Base-by-base conservation (phyloP, 2,888 invertebrate species). In the Lathronympha strigana region DNA sequence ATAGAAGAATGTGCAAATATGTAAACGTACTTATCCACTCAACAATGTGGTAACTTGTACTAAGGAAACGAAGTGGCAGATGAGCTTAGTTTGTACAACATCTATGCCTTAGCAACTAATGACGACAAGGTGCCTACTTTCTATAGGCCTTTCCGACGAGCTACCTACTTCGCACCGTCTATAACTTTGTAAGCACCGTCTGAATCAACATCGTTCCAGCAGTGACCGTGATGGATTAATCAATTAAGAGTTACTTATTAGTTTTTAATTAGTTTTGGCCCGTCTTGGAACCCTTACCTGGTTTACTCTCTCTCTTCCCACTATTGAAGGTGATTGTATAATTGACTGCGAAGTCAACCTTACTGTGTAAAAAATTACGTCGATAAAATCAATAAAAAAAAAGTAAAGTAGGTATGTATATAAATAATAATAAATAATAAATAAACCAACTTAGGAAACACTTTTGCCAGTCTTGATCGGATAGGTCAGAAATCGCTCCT, bases 161-260 rank as follows among this genome's bases (percentile, higher is more conserved):
- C 76, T 51, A 68, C 76, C 76, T 51, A 68, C 76, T 77, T 77
- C 75, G 72, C 76, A 73, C 68, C 49, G 54, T 61, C 71, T 61
- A 69, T 64, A 55, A 66, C 66, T 69, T 55, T 68, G 47, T 53
- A 66, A 23, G 60, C 69, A 63, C 64, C 61, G 47, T 49, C 51
- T 51, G 45, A 45, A 45, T 51, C 25, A 64, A 53, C 64, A 21
- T 36, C 64, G 58, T 45, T 15, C 58, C 51, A 58, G 58, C 51
- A 58, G 58, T 64, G 23, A 64, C 58, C 28, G 43, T 45, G 58
- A 58, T 51, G 36, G 45, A 64, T 64, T 64, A 60, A 60, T 51
- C 58, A 60, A 33, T 64, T 45, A 57, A 53, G n/a, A 31, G 15
- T 60, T 60, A 23, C 36, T 51, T 64, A 47, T 51, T 38, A 51